These are phyloP conservation scores for Carassius carassius DNA, from an alignment of 2,113 vertebrate species.

Conservation along the genomic window DNA sequence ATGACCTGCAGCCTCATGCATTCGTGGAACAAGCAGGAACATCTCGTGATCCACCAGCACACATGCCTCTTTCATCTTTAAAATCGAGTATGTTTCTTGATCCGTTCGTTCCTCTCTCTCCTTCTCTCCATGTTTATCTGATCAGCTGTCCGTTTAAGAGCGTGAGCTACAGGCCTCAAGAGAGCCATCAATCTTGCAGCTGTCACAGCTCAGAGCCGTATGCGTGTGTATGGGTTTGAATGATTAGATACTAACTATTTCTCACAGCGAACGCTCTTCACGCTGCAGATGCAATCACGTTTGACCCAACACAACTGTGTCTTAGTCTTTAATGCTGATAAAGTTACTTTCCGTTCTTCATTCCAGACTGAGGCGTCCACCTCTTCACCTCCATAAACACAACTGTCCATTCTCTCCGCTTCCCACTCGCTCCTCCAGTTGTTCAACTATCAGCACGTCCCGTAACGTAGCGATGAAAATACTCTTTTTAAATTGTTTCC, in stretches of 20 bases:
- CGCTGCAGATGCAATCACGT: neutral
- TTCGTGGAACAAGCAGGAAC: neutral
- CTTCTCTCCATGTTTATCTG: conserved; percentile 50
- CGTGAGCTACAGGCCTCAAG: conserved; percentile 34
- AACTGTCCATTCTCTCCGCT: conserved; percentile 3
- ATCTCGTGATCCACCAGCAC: neutral
- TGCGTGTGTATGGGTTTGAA: conserved; percentile 24
- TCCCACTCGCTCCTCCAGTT: neutral
- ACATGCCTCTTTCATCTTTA: neutral
- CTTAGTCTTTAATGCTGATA: conserved; percentile 13
- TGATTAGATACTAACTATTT: conserved; percentile 42
- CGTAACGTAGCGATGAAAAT: conserved; percentile 23
- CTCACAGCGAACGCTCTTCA: conserved; percentile 4
- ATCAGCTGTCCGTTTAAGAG: conserved; percentile 54
- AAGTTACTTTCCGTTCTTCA: neutral
- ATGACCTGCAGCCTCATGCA: neutral
- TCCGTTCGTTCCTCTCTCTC: neutral
- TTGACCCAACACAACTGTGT: neutral
- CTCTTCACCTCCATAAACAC: neutral
- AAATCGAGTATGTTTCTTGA: neutral
- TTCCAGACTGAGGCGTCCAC: neutral
- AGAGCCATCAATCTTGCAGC: conserved; percentile 58
- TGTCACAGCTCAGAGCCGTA: conserved; percentile 34
- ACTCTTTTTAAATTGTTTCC: conserved; percentile 50
- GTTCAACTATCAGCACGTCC: conserved; percentile 10